phyloP scores from a whole-genome alignment of 2,888 invertebrate species.

The Dorcus hopei region DNA sequence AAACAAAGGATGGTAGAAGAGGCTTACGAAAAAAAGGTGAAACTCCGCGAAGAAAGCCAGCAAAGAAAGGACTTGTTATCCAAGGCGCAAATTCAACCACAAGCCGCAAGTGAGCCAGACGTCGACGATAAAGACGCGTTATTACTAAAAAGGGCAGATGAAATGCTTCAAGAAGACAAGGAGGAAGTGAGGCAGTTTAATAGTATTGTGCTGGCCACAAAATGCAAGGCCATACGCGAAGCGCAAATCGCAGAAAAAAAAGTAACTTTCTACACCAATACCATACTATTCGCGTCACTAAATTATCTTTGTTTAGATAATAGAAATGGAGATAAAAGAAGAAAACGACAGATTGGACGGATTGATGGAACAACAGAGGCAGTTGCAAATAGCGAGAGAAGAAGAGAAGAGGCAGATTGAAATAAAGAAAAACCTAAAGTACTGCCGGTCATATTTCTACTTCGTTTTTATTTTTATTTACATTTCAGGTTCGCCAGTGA shows the following conservation, averaged over 20 bases:
- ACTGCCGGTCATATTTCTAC: neutral
- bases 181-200: conserved; percentile 72
- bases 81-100: conserved; percentile 22
- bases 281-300: conserved; percentile 10
- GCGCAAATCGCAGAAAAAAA: conserved; percentile 71
- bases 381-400: conserved; percentile 55
- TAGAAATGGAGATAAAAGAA: conserved; percentile 56
- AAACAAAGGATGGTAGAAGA: conserved; percentile 47
- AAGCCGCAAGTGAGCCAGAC: conserved; percentile 49
- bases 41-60: conserved; percentile 58
- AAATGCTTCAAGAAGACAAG: conserved; percentile 57
- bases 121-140: conserved; percentile 51
- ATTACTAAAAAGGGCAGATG: conserved; percentile 53
- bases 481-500: conserved; percentile 35
- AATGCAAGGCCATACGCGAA: conserved; percentile 81
- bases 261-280: conserved; percentile 22
- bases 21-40: conserved; percentile 48
- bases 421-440: conserved; percentile 30
- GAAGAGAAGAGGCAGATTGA: conserved; percentile 47
- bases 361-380: conserved; percentile 69
- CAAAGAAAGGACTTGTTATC: conserved; percentile 50
- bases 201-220: conserved; percentile 75
- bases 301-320: conserved; percentile 41
- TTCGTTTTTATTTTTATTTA: conserved; percentile 1
- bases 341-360: conserved; percentile 60